Conservation (phyloP, 2,888 invertebrate species). For the Sceliomorpha sp. region DNA sequence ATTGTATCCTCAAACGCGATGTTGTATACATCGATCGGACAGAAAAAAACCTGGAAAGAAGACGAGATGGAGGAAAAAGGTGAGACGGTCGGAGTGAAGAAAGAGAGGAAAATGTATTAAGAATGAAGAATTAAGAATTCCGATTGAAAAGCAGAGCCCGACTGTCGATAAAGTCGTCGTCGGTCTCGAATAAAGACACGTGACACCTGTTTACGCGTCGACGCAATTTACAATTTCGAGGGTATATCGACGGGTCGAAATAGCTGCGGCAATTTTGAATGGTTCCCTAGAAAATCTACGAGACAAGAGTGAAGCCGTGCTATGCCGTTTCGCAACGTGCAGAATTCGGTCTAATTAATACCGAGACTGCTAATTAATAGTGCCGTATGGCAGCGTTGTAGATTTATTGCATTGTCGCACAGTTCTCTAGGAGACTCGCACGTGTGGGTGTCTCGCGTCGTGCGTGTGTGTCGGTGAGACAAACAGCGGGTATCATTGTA, state of each 20-base stretch:
- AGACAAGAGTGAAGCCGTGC: conserved; percentile 44
- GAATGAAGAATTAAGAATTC: no score
- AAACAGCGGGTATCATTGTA: conserved; percentile 30
- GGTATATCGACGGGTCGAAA: conserved; percentile 43
- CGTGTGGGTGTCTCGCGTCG: no score
- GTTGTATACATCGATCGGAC: conserved; percentile 9
- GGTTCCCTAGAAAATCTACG: conserved; percentile 41
- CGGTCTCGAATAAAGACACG: no score
- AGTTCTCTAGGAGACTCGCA: conserved; percentile 34
- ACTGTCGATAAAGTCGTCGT: no score
- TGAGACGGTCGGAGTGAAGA: no score
- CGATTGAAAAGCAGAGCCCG: no score
- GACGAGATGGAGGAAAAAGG: no score
- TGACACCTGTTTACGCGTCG: conserved; percentile 19
- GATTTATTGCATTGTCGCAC: conserved; percentile 50
- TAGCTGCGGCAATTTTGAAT: conserved; percentile 46
- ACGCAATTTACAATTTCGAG: conserved; percentile 29
- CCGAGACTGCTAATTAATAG: conserved; percentile 61
- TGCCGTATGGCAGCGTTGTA: conserved; percentile 50
- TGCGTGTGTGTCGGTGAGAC: conserved; percentile 32
- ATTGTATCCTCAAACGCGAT: conserved; percentile 12
- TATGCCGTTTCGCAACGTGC: conserved; percentile 45
- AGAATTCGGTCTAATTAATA: conserved; percentile 64
- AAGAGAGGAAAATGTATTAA: no score
- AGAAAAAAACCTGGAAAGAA: no score